Percentiles rank a stretch among this genome's conserved stretches.
Conservation (phyloP, 2,888 invertebrate genomes). For the Papilio gigon region DNA sequence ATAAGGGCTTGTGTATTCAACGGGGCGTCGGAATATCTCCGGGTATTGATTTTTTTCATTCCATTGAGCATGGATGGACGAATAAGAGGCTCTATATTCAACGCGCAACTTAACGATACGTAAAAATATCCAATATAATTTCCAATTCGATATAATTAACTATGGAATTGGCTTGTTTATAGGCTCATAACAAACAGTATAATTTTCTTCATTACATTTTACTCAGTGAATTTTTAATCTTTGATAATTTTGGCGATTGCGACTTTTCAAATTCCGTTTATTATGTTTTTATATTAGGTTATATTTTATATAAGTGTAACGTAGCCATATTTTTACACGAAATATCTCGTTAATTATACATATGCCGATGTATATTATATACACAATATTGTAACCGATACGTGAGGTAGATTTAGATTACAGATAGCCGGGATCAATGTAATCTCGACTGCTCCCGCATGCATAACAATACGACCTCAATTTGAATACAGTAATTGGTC, state of each 20-base stretch:
- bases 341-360: neutral
- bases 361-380: neutral
- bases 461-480: conserved; percentile 15
- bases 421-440: conserved; percentile 16
- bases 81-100: conserved; percentile 21
- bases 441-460: conserved; percentile 3
- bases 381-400: neutral
- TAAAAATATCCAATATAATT: neutral
- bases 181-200: neutral
- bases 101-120: conserved; percentile 2
- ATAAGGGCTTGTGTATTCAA: conserved; percentile 20
- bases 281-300: too few species aligned
- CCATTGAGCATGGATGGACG: conserved; percentile 23
- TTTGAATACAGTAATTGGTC: conserved; percentile 18
- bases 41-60: conserved; percentile 33
- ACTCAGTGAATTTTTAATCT: neutral
- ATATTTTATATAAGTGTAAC: too few species aligned
- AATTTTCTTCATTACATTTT: neutral
- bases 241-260: neutral
- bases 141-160: conserved; percentile 6
- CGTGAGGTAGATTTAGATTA: conserved; percentile 13
- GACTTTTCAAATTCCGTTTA: too few species aligned
- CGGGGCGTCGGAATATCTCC: conserved; percentile 11
- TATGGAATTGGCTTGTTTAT: neutral
- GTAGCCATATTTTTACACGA: too few species aligned